Conservation (phyloP, 2,113 vertebrate species). For the Myiagra hebetior region DNA sequence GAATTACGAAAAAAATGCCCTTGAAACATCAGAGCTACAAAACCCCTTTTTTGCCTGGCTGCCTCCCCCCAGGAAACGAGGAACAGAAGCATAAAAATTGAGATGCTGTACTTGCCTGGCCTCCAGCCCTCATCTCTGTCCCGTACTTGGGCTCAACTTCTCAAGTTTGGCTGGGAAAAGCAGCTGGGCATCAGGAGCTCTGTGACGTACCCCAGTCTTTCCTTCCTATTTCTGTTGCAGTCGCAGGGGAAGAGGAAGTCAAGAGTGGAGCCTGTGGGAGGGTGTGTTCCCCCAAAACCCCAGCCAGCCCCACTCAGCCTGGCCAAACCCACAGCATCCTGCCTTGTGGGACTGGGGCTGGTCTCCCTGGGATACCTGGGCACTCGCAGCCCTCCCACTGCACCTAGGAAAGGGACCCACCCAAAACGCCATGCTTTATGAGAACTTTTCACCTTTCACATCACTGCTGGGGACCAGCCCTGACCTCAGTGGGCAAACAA, state of each 20-base stretch:
- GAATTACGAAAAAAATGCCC: not conserved
- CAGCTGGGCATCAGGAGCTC: not conserved
- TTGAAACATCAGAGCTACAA: not conserved
- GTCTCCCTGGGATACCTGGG: not conserved
- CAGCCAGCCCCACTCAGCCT: not conserved
- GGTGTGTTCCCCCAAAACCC: not conserved
- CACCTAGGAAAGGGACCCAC: not conserved
- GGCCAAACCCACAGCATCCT: not conserved
- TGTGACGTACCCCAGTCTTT: not conserved
- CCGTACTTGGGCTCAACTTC: not conserved
- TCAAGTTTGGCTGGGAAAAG: not conserved
- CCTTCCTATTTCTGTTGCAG: not conserved
- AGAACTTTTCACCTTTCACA: not conserved
- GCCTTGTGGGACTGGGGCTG: not conserved
- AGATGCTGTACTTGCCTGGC: not conserved
- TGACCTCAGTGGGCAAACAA: not conserved
- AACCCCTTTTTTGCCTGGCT: rapidly evolving
- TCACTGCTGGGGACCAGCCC: no score
- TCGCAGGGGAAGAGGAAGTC: constrained; percentile 39
- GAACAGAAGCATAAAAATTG: not conserved
- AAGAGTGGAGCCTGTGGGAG: not conserved
- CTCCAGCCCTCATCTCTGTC: not conserved
- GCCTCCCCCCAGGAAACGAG: not conserved
- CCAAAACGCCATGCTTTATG: rapidly evolving
- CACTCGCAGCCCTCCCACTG: not conserved